Base-by-base conservation (phyloP, 2,113 vertebrate species). In the Tetrax tetrax region DNA sequence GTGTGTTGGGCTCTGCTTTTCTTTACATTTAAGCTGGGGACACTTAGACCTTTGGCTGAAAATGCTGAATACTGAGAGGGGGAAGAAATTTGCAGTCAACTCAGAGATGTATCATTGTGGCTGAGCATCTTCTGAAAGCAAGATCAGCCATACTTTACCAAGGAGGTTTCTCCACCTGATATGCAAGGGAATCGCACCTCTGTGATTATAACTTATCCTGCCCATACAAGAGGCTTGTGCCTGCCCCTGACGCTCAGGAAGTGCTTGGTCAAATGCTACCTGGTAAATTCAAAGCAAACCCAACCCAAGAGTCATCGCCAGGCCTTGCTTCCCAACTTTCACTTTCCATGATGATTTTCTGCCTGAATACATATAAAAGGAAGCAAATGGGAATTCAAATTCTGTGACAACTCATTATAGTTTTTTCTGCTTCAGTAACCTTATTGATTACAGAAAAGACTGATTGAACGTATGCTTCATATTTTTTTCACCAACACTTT, bases 361-460 rank as follows among this genome's bases (percentile, higher is more conserved):
- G 96, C 84, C 91, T 95, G 89, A 97, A 89, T 89, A 91, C 96
- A 87, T 93, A 48, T 88, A 97, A 88, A 94, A 92, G 70, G 91
- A 94, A 92, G 66, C 72, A 93, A 97, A 93, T 59, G 61, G 91
- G 64, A 94, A 96, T 93, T 95, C 78, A 90, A 54, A 94, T 96
- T 92, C 91, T 96, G 89, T 86, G 87, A 89, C 91, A 95, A 96
- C 87, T 95, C 94, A 72, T 97, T 97, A 95, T 86, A 79, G 85
- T 74, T 96, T 95, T 97, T 97, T 94, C 95, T 97, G 92, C 96
- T 96, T 97, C 95, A 93, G 66, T 90, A 81, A 76, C 56, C 87
- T 95, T 96, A 97, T 95, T 93, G 96, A 96, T 97, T 95, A 93
- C 82, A 91, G 81, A 83, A 91, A 92, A 95, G 94, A 87, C 87